Base-by-base conservation (phyloP, 2,797 vertebrate species). In the Tenualosa thibaudeaui region DNA sequence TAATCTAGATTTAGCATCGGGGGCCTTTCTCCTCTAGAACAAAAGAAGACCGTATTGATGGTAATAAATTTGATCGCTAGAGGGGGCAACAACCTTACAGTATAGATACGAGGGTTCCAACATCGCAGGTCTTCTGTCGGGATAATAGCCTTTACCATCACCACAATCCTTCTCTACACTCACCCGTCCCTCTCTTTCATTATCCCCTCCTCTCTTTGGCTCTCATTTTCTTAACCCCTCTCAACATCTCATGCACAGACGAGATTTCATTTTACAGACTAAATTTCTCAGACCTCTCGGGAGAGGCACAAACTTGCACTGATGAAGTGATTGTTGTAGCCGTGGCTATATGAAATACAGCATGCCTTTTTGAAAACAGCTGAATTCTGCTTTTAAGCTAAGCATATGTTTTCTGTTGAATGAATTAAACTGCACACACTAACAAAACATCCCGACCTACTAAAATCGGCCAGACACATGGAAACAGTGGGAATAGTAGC, bases 81-180 rank as follows among this genome's bases (percentile, higher is more conserved):
- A 94, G 94, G 94, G 95, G 93, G 95, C 94, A 91, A 87, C 92
- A 92, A 87, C 89, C 91, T 90, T 90, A 89, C 87, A 65, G 5
- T 46, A 43, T 43, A 84, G 58, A 71, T 85, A 71, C 81, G 50
- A 87, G 85, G 86, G 85, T 71, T 60, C n/a, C 71, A 78, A 78
- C 26, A 46, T 78, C 37, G 71, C 43, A 22, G 22, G 60, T 85
- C 85, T 85, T 40, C 81, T 4, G 71, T 85, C 54, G 81, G 84
- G 60, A 86, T 81, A 81, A 88, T 68, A 84, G 81, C 81, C 81
- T 17, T 40, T 43, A 81, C 86, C 85, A 87, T 90, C 87, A 89
- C 85, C 87, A 87, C 58, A 88, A 71, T 83, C 81, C 81, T 83
- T 86, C 37, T 83, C 83, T 84, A 81, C 60, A 53, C 8, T 43